Percentiles rank a stretch among this genome's conserved stretches.
phyloP scores from a whole-genome alignment of 2,113 vertebrate genomes.

The Tursiops truncatus region DNA sequence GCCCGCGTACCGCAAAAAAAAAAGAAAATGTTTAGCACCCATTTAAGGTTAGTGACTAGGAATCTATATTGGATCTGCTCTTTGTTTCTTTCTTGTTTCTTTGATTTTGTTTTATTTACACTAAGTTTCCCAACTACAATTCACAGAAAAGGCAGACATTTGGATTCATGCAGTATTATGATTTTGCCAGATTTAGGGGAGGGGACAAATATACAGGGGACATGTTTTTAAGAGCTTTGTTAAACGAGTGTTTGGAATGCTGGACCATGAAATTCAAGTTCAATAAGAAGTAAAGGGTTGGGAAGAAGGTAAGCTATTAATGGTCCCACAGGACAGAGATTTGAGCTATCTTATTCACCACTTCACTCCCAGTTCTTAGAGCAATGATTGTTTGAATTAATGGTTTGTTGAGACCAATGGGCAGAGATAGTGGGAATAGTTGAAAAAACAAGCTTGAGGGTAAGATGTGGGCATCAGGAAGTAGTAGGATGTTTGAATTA shows the following conservation, averaged over 20 bases:
- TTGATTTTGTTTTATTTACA: not conserved
- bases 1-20: too few relatives aligned
- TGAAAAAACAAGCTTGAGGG: not conserved
- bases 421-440: not conserved
- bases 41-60: not conserved
- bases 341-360: not conserved
- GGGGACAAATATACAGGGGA: not conserved
- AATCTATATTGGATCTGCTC: not conserved
- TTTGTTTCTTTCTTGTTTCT: not conserved
- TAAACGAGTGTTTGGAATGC: not conserved
- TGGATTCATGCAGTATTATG: not conserved
- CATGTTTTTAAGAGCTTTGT: not conserved
- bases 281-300: not conserved
- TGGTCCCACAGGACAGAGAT: not conserved
- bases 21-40: not conserved
- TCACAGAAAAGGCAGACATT: not conserved
- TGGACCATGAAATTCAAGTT: not conserved
- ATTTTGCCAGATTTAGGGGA: not conserved
- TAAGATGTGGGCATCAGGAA: not conserved
- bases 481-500: not conserved
- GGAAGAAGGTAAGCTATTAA: not conserved
- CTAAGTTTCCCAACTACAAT: not conserved
- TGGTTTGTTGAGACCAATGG: not conserved
- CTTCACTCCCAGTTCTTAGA: not conserved
- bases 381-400: conserved; percentile 5